Base-by-base conservation (phyloP, 2,113 vertebrate species). In the Dicaeum eximium region DNA sequence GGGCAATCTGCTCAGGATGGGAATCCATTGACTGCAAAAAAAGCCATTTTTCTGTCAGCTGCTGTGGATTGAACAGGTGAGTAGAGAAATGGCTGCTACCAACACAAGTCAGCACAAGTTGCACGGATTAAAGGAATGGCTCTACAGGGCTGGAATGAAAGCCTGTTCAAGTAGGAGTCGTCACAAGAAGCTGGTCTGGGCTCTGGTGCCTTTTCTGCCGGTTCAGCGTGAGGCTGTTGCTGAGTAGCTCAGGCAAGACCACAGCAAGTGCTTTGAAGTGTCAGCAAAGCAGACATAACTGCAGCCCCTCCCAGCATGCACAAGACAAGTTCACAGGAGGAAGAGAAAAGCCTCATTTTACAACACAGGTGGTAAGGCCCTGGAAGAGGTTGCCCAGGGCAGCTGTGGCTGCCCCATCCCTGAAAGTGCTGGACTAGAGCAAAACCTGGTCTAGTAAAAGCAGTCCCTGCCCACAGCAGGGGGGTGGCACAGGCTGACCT, bases 1-100 rank as follows among this genome's bases (percentile, higher is more conserved):
- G 87, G 42, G 98, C 95, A 3, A 99, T 98, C 96, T 99, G 99
- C 83, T 99, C 99, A 0, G 98, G 98, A 61, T 99, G 99, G 95
- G 98, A 98, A 33, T 99, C 99, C 98, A 99, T 98, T 2, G 99
- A 99, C 99, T 99, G 96, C 75, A 88, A 93, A 66, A 66, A 48
- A 80, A 37, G 50, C 1, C 15, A n/a, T 67, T 94, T 71, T 80
- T 48, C 60, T 57, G 50, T 88, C 73, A 88, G 8, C 23, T 1
- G 0, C 66, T 54, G 35, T 7, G n/a, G 37, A 27, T 24, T 50
- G 15, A 62, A 58, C 20, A 64, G 35, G 27, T 5, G 0, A 72
- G 19, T 3, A 19, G 61, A 56, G 66, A 86, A 82, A 51, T 0
- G 1, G 23, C 27, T 37, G 31, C 33, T 44, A 44, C 20, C 24